A percentile compares a stretch with the other conserved stretches of the same genome.
Evolutionary conservation across 2,888 invertebrate genomes (phyloP).

Genomic region (Lapara coniferarum): DNA sequence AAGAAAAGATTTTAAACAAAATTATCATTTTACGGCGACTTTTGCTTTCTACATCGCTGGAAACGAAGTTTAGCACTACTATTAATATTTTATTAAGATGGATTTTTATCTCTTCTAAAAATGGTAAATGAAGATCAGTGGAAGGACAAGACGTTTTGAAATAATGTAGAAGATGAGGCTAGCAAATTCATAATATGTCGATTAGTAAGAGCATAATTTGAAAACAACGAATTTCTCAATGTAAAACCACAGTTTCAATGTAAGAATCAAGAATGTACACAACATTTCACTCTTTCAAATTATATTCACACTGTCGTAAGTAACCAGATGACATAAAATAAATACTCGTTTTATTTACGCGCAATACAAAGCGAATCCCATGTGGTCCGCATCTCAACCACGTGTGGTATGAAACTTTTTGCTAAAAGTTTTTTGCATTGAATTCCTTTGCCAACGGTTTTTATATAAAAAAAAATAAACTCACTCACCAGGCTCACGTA

Average conservation of each 20-base stretch:
- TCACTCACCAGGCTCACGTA: slow-evolving; percentile 52
- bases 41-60: too few species aligned
- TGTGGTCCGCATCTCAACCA: slow-evolving; percentile 32
- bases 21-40: too few species aligned
- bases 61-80: too few species aligned
- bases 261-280: neutral
- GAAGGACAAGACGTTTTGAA: too few species aligned
- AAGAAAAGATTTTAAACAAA: too few species aligned
- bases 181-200: too few species aligned
- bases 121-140: too few species aligned
- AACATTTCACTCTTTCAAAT: neutral
- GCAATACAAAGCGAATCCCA: slow-evolving; percentile 24
- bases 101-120: too few species aligned
- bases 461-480: slow-evolving; percentile 45
- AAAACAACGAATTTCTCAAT: too few species aligned
- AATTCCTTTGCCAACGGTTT: slow-evolving; percentile 56
- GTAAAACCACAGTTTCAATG: neutral
- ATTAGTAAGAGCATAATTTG: too few species aligned
- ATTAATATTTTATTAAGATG: too few species aligned
- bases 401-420: slow-evolving; percentile 55
- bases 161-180: too few species aligned
- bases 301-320: neutral
- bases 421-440: slow-evolving; percentile 50
- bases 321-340: slow-evolving; percentile 14
- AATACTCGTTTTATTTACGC: slow-evolving; percentile 14